phyloP scores from a whole-genome alignment of 2,797 vertebrate species.

The Syndactyla subalaris region DNA sequence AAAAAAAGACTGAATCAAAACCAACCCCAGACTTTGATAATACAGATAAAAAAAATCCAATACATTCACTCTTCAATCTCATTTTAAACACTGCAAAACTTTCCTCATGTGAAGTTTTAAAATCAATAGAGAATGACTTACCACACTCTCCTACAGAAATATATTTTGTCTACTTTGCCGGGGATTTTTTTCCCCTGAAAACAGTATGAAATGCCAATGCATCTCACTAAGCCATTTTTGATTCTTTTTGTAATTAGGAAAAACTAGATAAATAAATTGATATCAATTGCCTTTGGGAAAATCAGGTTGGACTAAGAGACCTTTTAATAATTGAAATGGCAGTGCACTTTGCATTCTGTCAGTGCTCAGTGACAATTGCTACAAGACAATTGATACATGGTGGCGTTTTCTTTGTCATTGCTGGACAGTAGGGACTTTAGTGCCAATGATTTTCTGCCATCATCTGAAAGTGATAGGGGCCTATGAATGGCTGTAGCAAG shows the following conservation, averaged over 20 bases:
- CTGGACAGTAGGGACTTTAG: constrained; percentile 67
- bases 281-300: constrained; percentile 59
- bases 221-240: constrained; percentile 17
- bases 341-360: constrained; percentile 59
- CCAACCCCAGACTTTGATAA: constrained; percentile 70
- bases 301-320: constrained; percentile 51
- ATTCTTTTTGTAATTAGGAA: constrained; percentile 50
- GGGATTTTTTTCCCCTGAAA: constrained; percentile 9
- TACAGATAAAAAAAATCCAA: constrained; percentile 57
- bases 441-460: constrained; percentile 80
- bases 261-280: constrained; percentile 69
- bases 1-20: constrained; percentile 70
- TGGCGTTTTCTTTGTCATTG: constrained; percentile 75
- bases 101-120: constrained; percentile 49
- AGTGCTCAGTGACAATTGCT: constrained; percentile 55
- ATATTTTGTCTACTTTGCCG: constrained; percentile 34
- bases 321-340: constrained; percentile 61
- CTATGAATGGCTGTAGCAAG: constrained; percentile 61
- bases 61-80: constrained; percentile 64
- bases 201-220: constrained; percentile 19
- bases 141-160: constrained; percentile 6
- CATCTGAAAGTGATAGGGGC: constrained; percentile 73
- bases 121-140: constrained; percentile 56
- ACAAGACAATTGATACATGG: constrained; percentile 53
- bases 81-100: constrained; percentile 64